A percentile compares a stretch with the other conserved stretches of the same genome.
These are phyloP conservation scores for Ischnura elegans DNA, from an alignment of 2,888 invertebrate species.

Conservation along the genomic window DNA sequence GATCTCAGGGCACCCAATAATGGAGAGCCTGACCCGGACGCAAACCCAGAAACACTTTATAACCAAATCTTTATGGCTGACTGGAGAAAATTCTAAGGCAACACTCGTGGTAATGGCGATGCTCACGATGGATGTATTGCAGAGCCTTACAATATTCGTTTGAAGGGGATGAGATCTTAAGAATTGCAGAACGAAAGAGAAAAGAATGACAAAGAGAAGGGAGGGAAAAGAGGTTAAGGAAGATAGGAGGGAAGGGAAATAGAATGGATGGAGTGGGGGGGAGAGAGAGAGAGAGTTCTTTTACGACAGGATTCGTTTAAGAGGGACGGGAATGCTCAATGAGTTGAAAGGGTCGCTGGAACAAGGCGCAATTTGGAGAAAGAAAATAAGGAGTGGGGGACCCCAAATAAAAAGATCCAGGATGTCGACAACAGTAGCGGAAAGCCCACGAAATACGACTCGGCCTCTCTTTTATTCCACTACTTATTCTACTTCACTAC, in stretches of 20 bases:
- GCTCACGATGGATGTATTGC: neutral
- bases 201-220: neutral
- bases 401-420: neutral
- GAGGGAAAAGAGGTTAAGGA: neutral
- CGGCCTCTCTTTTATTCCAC: neutral
- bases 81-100: too few species aligned
- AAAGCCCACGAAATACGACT: neutral
- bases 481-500: neutral
- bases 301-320: constrained; percentile 31
- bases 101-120: neutral
- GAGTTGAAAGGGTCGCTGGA: neutral
- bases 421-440: neutral
- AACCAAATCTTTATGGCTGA: neutral
- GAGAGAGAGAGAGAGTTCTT: neutral
- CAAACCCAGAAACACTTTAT: neutral
- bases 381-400: neutral
- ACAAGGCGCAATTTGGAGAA: neutral
- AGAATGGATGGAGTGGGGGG: neutral
- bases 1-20: too few species aligned
- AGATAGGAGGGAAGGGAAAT: neutral
- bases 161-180: neutral
- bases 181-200: neutral
- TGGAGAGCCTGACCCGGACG: too few species aligned
- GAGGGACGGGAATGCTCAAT: constrained; percentile 8
- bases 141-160: neutral